Conservation (phyloP, 2,888 invertebrate genomes). For the Mactromeris polynyma region DNA sequence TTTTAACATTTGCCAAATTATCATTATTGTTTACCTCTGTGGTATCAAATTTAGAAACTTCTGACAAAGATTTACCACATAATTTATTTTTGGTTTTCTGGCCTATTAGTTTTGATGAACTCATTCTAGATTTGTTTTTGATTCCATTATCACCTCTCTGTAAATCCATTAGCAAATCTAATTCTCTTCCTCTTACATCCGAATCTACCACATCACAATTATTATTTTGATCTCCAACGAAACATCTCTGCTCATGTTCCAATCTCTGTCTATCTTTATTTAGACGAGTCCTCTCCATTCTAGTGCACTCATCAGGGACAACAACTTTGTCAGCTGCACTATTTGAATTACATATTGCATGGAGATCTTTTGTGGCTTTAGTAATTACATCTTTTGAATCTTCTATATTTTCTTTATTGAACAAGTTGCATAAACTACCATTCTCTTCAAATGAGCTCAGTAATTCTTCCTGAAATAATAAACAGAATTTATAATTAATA, state of each 20-base stretch:
- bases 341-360: not conserved
- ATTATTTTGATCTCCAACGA: not conserved
- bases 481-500: not conserved
- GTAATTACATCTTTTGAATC: not conserved
- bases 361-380: not conserved
- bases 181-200: not conserved
- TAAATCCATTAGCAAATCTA: conserved; percentile 17
- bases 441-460: conserved; percentile 11
- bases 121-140: not conserved
- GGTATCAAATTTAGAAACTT: conserved; percentile 9
- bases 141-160: not conserved
- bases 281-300: not conserved
- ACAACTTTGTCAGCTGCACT: not conserved
- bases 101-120: not conserved
- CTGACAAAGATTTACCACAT: not conserved
- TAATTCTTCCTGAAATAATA: conserved; percentile 34
- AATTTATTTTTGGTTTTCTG: conserved; percentile 9
- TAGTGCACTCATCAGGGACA: not conserved
- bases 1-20: not conserved
- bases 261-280: not conserved
- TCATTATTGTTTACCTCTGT: conserved; percentile 1
- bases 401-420: not conserved
- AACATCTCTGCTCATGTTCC: not conserved
- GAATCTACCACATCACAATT: not conserved
- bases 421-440: not conserved